Conservation (phyloP, 2,888 invertebrate genomes). For the Tetragnatha montana region DNA sequence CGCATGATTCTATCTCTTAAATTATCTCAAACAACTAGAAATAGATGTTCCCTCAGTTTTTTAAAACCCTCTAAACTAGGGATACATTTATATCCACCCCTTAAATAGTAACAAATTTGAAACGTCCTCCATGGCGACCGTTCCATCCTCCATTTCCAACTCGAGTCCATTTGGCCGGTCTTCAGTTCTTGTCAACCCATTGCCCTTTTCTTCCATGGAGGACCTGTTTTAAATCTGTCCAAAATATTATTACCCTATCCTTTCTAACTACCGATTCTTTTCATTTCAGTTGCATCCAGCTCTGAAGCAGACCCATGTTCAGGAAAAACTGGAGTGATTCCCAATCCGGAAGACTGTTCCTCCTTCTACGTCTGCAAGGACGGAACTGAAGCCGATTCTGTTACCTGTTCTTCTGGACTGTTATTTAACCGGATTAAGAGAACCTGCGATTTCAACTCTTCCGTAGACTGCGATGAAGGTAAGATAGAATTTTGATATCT, state of each 20-base stretch:
- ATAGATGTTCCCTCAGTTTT: too few species aligned
- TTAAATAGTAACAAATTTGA: too few species aligned
- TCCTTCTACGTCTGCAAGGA: slow-evolving; percentile 45
- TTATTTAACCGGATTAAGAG: slow-evolving; percentile 37
- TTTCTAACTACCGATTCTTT: neutral
- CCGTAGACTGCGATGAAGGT: slow-evolving; percentile 36
- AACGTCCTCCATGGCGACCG: too few species aligned
- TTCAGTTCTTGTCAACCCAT: too few species aligned
- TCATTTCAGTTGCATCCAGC: slow-evolving; percentile 12
- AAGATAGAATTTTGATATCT: neutral
- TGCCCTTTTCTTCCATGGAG: too few species aligned
- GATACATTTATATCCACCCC: too few species aligned
- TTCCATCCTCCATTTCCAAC: too few species aligned
- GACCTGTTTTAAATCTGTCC: neutral
- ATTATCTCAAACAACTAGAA: too few species aligned
- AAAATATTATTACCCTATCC: neutral
- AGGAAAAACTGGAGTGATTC: slow-evolving; percentile 42
- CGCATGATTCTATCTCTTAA: too few species aligned
- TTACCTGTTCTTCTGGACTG: slow-evolving; percentile 31
- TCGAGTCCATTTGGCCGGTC: too few species aligned
- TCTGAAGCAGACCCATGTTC: slow-evolving; percentile 37
- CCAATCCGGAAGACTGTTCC: slow-evolving; percentile 61
- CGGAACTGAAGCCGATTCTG: neutral
- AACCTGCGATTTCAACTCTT: slow-evolving; percentile 51
- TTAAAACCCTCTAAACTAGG: too few species aligned